Conservation (phyloP, 2,888 invertebrate genomes). For the Mimachlamys varia region DNA sequence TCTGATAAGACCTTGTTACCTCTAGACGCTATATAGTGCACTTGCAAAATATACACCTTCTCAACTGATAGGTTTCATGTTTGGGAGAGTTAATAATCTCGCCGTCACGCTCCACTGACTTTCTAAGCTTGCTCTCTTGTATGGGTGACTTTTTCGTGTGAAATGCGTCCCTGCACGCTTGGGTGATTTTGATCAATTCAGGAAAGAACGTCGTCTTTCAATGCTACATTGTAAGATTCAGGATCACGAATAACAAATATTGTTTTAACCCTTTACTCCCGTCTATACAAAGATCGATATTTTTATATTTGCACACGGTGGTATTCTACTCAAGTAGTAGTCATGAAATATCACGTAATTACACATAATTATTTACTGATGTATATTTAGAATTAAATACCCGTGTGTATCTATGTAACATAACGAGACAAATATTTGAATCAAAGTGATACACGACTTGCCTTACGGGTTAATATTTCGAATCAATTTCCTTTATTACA, state of each 20-base stretch:
- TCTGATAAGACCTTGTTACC: slow-evolving; percentile 1
- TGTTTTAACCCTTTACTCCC: background rate
- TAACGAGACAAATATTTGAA: too few species aligned
- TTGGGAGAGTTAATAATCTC: slow-evolving; percentile 17
- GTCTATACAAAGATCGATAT: background rate
- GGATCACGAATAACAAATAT: background rate
- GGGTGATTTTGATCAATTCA: background rate
- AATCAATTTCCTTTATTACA: background rate
- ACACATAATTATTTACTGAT: background rate
- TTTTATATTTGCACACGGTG: background rate
- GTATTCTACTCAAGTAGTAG: too few species aligned
- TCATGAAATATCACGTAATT: too few species aligned
- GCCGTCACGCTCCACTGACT: background rate
- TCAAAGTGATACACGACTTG: too few species aligned
- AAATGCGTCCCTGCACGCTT: background rate
- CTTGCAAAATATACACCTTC: background rate
- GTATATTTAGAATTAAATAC: background rate
- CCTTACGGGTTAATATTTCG: too few species aligned
- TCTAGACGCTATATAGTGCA: background rate
- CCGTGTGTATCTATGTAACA: background rate
- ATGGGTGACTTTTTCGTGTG: background rate
- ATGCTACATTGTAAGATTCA: background rate
- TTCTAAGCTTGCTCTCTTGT: background rate
- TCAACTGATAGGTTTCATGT: background rate
- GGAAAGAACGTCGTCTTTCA: background rate